Conservation (phyloP, 1,140 invertebrate species). For the Ctenoplectra terminalis region DNA sequence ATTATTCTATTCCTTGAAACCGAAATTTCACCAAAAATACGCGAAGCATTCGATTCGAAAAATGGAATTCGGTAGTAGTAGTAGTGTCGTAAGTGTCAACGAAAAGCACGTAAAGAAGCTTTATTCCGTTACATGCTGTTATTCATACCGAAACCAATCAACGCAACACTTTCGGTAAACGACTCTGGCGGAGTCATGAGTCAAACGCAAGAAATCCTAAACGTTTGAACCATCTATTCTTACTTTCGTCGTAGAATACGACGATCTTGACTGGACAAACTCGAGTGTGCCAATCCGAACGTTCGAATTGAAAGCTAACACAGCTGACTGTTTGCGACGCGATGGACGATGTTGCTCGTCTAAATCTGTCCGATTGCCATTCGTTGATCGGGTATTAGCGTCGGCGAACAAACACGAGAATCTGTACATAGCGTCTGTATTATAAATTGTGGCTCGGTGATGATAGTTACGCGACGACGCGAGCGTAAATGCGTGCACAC, state of each 20-base stretch:
- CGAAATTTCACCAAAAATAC: no score
- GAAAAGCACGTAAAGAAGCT: not conserved
- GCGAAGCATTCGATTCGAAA: not conserved
- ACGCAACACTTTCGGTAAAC: not conserved
- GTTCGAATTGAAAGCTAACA: conserved; percentile 33
- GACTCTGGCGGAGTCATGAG: not conserved
- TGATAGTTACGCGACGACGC: conserved; percentile 40
- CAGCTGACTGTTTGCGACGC: not conserved
- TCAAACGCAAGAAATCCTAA: not conserved
- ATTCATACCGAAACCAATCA: not conserved
- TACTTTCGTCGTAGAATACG: no score
- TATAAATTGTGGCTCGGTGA: conserved; percentile 71
- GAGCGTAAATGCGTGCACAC: conserved; percentile 29
- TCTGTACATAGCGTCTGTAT: conserved; percentile 73
- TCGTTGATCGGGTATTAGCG: conserved; percentile 52
- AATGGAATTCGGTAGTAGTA: no score
- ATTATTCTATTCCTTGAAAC: no score
- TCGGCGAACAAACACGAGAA: conserved; percentile 63
- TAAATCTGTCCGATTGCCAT: conserved; percentile 18
- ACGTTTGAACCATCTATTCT: not conserved
- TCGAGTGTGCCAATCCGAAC: no score
- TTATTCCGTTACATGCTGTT: not conserved
- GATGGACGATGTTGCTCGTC: not conserved
- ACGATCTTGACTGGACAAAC: no score
- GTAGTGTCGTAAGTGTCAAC: no score